Base-by-base conservation (phyloP, 2,113 vertebrate species). In the Loxodonta africana region DNA sequence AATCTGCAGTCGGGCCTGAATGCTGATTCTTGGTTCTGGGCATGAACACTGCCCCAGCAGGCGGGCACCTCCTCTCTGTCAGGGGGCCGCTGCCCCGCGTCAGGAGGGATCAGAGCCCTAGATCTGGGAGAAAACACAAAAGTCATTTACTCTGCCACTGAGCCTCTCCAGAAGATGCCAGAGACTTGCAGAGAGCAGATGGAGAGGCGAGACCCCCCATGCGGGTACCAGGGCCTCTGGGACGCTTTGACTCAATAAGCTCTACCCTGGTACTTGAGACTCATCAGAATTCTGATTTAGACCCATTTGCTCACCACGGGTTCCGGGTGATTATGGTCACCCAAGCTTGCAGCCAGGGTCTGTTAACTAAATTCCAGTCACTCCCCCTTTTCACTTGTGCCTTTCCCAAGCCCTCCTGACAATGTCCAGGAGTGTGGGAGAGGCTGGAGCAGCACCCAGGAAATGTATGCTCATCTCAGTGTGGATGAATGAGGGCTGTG, bases 241-340 rank as follows among this genome's bases (percentile, higher is more conserved):
- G 51, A 44, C 85, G 26, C 71, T 84, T 93, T 37, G 1, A 95
- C 77, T 97, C 93, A 97, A 83, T 89, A 67, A 78, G 78, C 86
- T 96, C 92, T 97, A 11, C 81, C 94, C 93, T 95, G 41, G 51
- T 95, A 62, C 96, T 95, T 82, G 81, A 93, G 44, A 63, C 21
- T 37, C 96, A 53, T 93, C 97, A 74, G 93, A 91, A 88, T 95
- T 98, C 88, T 94, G 95, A 96, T 95, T 96, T 96, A 98, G 96
- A 93, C 93, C 63, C 85, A 37, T 37, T 37, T 37, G 2, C 37
- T 96, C 96, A 97, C 95, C 97, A 25, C 92, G 95, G 96, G 90
- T 89, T 90, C 96, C 94, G 95, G 96, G 93, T 94, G 93, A 96
- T 96, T 92, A 41, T 57, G 80, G 83, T 97, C 97, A 96, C 97